phyloP scores from a whole-genome alignment of 1,140 invertebrate species.

The Dendrolimus punctatus region DNA sequence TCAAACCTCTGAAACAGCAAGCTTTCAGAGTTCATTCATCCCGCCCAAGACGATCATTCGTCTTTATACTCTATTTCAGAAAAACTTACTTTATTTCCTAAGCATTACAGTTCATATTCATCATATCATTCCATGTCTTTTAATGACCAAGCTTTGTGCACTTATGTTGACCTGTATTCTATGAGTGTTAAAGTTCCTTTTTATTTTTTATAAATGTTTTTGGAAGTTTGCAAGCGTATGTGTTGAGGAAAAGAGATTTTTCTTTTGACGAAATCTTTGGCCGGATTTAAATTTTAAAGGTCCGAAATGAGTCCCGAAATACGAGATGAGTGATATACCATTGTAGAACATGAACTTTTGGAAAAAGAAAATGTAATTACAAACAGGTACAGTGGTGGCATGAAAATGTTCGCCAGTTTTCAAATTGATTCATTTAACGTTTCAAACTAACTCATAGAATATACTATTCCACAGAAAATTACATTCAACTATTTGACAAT shows the following conservation, averaged over 20 bases:
- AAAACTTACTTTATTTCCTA: conserved; percentile 18
- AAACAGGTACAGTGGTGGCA: too few species aligned
- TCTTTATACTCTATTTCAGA: too few species aligned
- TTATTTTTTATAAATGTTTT: conserved; percentile 7
- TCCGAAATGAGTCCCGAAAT: conserved; percentile 1
- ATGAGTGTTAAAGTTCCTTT: conserved; percentile 33
- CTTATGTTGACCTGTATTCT: conserved; percentile 27
- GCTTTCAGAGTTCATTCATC: conserved; percentile 54
- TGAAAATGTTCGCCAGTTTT: too few species aligned
- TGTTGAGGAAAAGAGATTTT: conserved; percentile 3
- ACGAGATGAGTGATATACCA: too few species aligned
- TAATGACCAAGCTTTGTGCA: conserved; percentile 29
- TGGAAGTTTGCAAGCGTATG: conserved; percentile 2
- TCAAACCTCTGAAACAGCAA: conserved; percentile 51
- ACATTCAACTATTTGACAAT: too few species aligned
- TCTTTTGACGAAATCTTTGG: background rate
- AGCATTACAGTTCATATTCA: conserved; percentile 27
- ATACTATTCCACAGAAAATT: too few species aligned
- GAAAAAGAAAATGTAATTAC: too few species aligned
- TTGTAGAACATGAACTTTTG: too few species aligned
- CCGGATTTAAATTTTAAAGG: conserved; percentile 1
- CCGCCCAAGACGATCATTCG: conserved; percentile 23
- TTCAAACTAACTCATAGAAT: too few species aligned
- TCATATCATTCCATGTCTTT: conserved; percentile 14
- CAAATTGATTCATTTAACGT: too few species aligned